Evolutionary conservation across 2,797 vertebrate genomes (phyloP), one percentile per base, ranked within the genome.

Genomic region (Paedocypris micromegethes): DNA sequence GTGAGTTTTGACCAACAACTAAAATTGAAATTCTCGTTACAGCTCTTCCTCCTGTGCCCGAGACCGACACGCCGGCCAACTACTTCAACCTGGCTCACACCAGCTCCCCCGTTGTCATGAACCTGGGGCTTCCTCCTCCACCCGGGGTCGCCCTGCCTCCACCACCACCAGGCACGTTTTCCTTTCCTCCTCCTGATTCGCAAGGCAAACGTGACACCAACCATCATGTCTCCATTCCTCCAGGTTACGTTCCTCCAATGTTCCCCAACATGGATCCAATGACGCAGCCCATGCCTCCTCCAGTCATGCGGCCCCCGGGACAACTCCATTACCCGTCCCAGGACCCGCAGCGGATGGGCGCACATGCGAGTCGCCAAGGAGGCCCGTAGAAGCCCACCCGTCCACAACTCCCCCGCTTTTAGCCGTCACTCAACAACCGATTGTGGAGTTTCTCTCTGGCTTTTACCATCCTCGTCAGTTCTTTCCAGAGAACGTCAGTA

Each of bases 261-360:
- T 92, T 90, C 72, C 90, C 89, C 77, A 82, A 82, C 4, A 93
- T 98, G 93, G 93, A 93, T 83, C 88, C 90, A 39, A 96, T 98
- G 94, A 94, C 89, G 51, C 94, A 94, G 3, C 90, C 90, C 0
- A 89, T 90, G 78, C 90, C 89, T 2, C 95, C 96, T 0, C 93
- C 96, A 49, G 93, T 91, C 83, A 92, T 99, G 90, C 91, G 96
- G 83, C 94, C 95, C 62, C 94, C 97, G 0, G 95, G 95, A 75
- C 94, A 94, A 83, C 96, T 99, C 82, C 97, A 98, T 80, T 99
- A 98, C 77, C 97, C 96, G 0, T 99, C 96, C 78, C 96, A 99
- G 85, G 97, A 99, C 81, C 97, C 97, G 75, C 94, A 98, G 84
- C 91, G 96, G 75, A 98, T 98, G 97, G 97, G 97, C 0, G 94